Evolutionary conservation across 1,140 invertebrate genomes (phyloP).

Genomic region (Chrysomallon squamiferum): DNA sequence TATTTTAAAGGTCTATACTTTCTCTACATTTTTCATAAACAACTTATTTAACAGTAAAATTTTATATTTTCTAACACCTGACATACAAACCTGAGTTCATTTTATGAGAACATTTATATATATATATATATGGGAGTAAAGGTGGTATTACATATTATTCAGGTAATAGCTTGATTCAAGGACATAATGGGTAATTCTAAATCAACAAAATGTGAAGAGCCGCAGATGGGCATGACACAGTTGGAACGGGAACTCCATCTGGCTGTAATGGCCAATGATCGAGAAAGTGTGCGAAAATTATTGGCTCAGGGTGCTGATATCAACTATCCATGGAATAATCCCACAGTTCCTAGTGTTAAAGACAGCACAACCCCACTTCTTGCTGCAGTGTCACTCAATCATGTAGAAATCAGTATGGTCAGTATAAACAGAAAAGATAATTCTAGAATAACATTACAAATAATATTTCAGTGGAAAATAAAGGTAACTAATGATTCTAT

Average conservation of each 20-base stretch:
- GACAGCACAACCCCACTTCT: conserved; percentile 61
- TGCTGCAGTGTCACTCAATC: conserved; percentile 60
- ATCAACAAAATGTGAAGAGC: conserved; percentile 50
- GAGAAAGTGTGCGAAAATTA: conserved; percentile 43
- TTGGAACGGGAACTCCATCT: conserved; percentile 56
- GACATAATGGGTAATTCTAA: conserved; percentile 58
- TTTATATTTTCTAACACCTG: too few relatives aligned
- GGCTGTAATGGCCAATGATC: conserved; percentile 60
- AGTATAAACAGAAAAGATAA: conserved; percentile 10
- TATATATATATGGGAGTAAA: too few relatives aligned
- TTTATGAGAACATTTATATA: too few relatives aligned
- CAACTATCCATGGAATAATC: conserved; percentile 61
- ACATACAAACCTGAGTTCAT: too few relatives aligned
- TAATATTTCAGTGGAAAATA: too few relatives aligned
- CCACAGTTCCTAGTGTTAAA: conserved; percentile 58
- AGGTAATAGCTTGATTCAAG: neutral
- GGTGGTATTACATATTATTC: too few relatives aligned
- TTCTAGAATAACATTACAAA: too few relatives aligned
- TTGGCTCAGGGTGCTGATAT: conserved; percentile 53
- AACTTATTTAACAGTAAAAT: too few relatives aligned
- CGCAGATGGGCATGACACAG: conserved; percentile 57
- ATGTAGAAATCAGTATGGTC: conserved; percentile 60
- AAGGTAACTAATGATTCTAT: too few relatives aligned
- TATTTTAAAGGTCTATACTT: too few relatives aligned
- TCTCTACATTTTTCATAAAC: too few relatives aligned